A percentile compares a stretch with the other conserved stretches of the same genome.
These are phyloP conservation scores for Gadopsis bispinosus DNA, from an alignment of 2,797 vertebrate genomes.

Conservation along the genomic window DNA sequence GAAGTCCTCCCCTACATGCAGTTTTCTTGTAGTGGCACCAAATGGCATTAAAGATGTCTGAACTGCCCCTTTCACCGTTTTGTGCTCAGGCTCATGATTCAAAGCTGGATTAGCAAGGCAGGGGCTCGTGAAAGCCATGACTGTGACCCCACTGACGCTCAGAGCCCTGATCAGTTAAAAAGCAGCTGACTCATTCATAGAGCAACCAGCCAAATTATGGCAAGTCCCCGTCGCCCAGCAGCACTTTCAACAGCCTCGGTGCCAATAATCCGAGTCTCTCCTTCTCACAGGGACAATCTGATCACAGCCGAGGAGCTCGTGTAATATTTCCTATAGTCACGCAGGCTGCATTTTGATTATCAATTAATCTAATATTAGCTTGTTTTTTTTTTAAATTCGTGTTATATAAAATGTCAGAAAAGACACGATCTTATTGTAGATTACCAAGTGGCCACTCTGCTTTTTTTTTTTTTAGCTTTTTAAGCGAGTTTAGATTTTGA, in stretches of 20 bases:
- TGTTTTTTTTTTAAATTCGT: neutral
- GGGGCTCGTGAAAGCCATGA: conserved; percentile 27
- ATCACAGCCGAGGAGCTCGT: neutral
- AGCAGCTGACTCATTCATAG: conserved; percentile 44
- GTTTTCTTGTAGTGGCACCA: neutral
- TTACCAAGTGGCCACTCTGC: neutral
- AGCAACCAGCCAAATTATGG: conserved; percentile 54
- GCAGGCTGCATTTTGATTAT: neutral
- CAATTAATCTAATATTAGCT: neutral
- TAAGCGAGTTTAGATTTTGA: neutral
- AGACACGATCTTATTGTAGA: neutral
- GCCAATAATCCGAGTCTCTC: conserved; percentile 51
- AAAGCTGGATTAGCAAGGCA: conserved; percentile 27
- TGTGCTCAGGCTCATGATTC: neutral
- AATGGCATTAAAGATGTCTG: neutral
- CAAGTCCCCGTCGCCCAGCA: conserved; percentile 58
- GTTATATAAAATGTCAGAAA: neutral
- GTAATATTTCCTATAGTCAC: neutral
- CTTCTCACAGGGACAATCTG: conserved; percentile 22
- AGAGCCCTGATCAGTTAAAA: conserved; percentile 57
- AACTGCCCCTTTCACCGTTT: neutral
- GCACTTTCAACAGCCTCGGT: conserved; percentile 47
- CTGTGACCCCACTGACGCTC: conserved; percentile 47
- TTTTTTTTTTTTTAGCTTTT: neutral
- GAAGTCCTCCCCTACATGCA: neutral